Conservation (phyloP, 2,113 vertebrate species). For the Emydura subglobosa region DNA sequence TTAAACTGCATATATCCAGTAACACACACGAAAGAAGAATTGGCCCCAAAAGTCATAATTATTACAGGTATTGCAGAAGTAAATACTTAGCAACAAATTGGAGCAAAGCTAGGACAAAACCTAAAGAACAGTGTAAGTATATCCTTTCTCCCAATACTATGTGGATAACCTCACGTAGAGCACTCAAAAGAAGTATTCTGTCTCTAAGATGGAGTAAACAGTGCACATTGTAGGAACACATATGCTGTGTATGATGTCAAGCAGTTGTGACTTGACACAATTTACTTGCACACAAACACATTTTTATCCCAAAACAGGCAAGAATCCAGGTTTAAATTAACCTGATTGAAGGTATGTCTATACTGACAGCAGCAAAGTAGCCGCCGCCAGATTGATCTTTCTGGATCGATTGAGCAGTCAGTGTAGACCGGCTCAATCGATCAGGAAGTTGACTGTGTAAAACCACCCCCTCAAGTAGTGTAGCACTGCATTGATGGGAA, state of each 20-base stretch:
- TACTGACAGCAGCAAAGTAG: too few species aligned
- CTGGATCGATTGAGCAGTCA: too few species aligned
- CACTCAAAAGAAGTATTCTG: background rate
- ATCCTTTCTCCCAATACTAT: background rate
- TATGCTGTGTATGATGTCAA: background rate
- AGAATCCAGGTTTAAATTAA: background rate
- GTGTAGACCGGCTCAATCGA: too few species aligned
- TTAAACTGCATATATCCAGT: slow-evolving; percentile 54
- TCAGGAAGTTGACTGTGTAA: too few species aligned
- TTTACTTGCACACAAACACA: slow-evolving; percentile 22
- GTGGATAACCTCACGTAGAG: background rate
- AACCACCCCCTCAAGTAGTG: too few species aligned
- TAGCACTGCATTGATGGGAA: too few species aligned
- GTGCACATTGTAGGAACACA: background rate
- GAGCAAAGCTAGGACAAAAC: slow-evolving; percentile 8
- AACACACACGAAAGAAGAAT: slow-evolving; percentile 17
- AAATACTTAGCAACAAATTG: background rate
- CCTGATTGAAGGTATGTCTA: background rate
- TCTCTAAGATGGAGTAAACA: slow-evolving; percentile 16
- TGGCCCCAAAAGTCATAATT: slow-evolving; percentile 4
- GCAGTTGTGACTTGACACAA: background rate
- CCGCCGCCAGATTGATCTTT: too few species aligned
- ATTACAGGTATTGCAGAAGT: slow-evolving; percentile 42
- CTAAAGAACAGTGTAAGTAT: background rate
- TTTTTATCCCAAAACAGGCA: slow-evolving; percentile 1